These are phyloP conservation scores for Trinorchestia longiramus DNA, from an alignment of 1,140 invertebrate species.

Conservation along the genomic window DNA sequence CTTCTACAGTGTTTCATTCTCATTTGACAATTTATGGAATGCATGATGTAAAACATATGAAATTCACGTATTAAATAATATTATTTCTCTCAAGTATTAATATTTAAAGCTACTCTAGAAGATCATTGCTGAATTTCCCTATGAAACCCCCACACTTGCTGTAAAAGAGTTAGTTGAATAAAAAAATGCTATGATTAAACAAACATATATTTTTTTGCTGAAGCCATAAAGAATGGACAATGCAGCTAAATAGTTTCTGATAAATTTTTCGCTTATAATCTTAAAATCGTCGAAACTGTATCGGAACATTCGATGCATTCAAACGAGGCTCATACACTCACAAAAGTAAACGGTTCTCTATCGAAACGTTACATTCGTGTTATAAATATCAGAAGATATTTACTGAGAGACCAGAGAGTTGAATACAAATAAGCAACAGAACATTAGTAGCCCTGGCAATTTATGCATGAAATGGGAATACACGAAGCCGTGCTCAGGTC, in stretches of 20 bases:
- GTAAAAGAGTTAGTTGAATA: not conserved
- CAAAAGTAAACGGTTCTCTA: not conserved
- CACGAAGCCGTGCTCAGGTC: not conserved
- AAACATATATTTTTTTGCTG: not conserved
- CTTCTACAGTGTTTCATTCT: no score
- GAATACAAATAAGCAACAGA: not conserved
- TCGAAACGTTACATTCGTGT: not conserved
- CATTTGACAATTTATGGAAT: no score
- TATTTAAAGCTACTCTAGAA: no score
- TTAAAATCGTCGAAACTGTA: not conserved
- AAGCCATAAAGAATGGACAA: not conserved
- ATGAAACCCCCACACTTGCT: no score
- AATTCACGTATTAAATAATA: no score
- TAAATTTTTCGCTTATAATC: not conserved
- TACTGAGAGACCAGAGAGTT: not conserved
- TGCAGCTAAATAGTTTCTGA: not conserved
- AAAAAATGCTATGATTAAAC: not conserved
- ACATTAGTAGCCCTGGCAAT: not conserved
- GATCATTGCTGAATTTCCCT: no score
- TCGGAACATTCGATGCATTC: not conserved
- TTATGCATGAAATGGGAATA: not conserved
- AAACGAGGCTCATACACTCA: not conserved
- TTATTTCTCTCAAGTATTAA: no score
- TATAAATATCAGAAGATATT: not conserved
- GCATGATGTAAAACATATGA: no score